Evolutionary conservation across 2,888 invertebrate species (phyloP), one percentile per base, ranked within the genome.

Genomic region (Erynnis tages): DNA sequence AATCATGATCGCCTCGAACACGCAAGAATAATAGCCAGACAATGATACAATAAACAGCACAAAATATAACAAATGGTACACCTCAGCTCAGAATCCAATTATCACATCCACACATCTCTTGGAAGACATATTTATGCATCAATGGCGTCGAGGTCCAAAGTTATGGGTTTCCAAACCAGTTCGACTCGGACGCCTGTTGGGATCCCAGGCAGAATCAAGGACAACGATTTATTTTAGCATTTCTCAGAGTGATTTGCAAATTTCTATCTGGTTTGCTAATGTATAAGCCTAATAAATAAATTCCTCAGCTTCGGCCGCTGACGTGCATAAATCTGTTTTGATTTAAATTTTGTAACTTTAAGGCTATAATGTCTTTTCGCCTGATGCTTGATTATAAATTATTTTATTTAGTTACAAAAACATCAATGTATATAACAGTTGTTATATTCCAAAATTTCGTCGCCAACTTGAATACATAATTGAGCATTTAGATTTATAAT

Each of bases 51-150:
- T 11, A 21, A 13, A 13, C 13, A 4, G n/a, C 2, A 30, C 11
- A 14, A 30, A 11, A 8, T 29, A 29, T 21, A 44, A 19, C 4
- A 32, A 14, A 41, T 32, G 40, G 48, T 10, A 21, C 30, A 40
- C 48, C 32, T 23, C 16, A n/a, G 8, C 11, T 44, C 21, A 11
- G 47, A 55, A 58, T 57, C 56, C 59, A 65, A 64, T 66, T 65
- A 65, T 66, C 67, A 54, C 57, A 61, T 67, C 61, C 58, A 54
- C 60, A 58, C 54, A 61, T 65, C 62, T 65, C 62, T 54, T 48
- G 52, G 37, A 29, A 54, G 65, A 60, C 63, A 63, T 67, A 64
- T 75, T 79, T 76, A 75, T 78, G 70, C 66, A 66, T 79, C 67
- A 56, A 60, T 71, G 76, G 69, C 67, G 66, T 63, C 58, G 55